A percentile compares a stretch with the other conserved stretches of the same genome.
phyloP scores from a whole-genome alignment of 2,888 invertebrate species.

The Acanthococcus lagerstroemiae region DNA sequence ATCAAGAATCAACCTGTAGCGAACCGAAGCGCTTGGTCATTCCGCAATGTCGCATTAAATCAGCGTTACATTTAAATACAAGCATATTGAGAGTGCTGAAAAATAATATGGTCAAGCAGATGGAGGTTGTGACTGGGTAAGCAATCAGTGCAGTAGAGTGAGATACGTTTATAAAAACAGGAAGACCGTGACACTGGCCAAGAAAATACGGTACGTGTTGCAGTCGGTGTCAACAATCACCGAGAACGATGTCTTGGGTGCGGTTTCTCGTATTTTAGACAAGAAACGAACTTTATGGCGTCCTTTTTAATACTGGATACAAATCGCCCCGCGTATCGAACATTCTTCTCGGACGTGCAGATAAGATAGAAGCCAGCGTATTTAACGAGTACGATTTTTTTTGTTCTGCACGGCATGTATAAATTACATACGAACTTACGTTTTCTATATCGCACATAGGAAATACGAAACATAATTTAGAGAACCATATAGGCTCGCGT shows the following conservation, averaged over 20 bases:
- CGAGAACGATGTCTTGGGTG: not conserved
- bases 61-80: no score
- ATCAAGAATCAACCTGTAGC: no score
- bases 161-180: no score
- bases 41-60: no score
- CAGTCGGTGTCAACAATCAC: conserved; percentile 1
- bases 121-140: no score
- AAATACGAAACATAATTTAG: not conserved
- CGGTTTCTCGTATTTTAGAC: not conserved
- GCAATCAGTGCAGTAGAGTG: no score
- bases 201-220: not conserved
- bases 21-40: no score
- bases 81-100: no score
- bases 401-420: no score
- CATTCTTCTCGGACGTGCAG: not conserved
- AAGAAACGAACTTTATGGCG: not conserved
- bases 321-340: not conserved
- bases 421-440: not conserved
- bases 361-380: not conserved
- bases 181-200: conserved; percentile 3
- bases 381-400: no score
- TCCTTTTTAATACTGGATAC: not conserved
- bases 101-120: no score
- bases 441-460: no score
- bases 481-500: not conserved